These are phyloP conservation scores for Punctoribates punctum DNA, from an alignment of 2,888 invertebrate genomes.

Conservation along the genomic window DNA sequence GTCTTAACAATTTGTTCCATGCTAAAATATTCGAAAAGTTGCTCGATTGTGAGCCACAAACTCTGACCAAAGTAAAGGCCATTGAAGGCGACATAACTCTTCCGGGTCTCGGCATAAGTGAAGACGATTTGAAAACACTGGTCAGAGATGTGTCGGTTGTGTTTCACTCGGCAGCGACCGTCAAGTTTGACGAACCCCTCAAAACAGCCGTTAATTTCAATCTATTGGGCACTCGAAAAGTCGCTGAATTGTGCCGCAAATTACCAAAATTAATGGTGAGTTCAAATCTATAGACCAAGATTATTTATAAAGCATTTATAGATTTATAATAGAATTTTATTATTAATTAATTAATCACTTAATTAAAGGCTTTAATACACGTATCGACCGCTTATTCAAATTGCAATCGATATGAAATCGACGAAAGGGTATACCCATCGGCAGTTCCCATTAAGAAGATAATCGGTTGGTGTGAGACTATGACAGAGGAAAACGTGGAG, in stretches of 20 bases:
- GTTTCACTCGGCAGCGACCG: slow-evolving; percentile 59
- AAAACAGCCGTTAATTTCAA: slow-evolving; percentile 48
- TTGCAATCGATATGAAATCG: slow-evolving; percentile 55
- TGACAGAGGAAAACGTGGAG: slow-evolving; percentile 42
- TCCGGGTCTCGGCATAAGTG: slow-evolving; percentile 55
- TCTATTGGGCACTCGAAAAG: slow-evolving; percentile 73
- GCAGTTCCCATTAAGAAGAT: slow-evolving; percentile 50
- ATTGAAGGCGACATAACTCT: slow-evolving; percentile 57
- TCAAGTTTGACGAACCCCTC: slow-evolving; percentile 58
- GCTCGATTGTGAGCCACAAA: slow-evolving; percentile 61
- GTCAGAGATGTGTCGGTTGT: slow-evolving; percentile 55
- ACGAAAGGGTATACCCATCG: slow-evolving; percentile 55
- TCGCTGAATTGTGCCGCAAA: slow-evolving; percentile 71
- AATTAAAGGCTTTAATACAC: slow-evolving; percentile 58
- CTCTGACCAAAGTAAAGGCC: slow-evolving; percentile 66
- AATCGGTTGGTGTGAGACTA: slow-evolving; percentile 46
- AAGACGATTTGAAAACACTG: slow-evolving; percentile 52
- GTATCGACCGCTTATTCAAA: slow-evolving; percentile 77
- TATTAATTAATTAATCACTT: too few species aligned
- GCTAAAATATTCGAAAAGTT: slow-evolving; percentile 68
- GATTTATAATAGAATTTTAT: too few species aligned
- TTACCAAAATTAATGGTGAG: slow-evolving; percentile 56
- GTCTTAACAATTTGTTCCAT: slow-evolving; percentile 56
- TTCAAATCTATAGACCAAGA: too few species aligned
- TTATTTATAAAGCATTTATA: too few species aligned